Evolutionary conservation across 2,797 vertebrate species (phyloP).

Genomic region (Oceanodroma leucorhoa): DNA sequence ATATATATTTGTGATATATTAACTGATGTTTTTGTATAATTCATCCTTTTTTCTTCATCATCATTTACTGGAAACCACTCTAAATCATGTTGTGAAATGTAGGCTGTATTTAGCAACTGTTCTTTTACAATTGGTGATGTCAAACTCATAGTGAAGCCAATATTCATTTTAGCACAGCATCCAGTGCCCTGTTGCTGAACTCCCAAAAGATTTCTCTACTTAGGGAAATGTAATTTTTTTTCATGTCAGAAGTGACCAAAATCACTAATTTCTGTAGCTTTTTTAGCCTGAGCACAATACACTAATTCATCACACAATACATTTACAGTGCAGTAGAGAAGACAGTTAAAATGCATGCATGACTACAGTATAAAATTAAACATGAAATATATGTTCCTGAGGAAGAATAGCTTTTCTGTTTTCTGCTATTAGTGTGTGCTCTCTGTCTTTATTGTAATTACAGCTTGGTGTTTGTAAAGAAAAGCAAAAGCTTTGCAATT

Average conservation of each 20-base stretch:
- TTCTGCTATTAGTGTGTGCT: neutral
- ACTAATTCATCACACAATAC: neutral
- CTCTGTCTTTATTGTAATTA: neutral
- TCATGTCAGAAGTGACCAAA: neutral
- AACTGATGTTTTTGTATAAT: neutral
- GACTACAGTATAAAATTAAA: neutral
- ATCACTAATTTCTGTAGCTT: neutral
- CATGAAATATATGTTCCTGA: neutral
- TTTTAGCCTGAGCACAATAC: neutral
- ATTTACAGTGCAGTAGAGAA: neutral
- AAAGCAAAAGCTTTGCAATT: constrained; percentile 31
- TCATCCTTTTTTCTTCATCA: neutral
- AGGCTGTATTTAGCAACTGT: neutral
- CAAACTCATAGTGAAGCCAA: neutral
- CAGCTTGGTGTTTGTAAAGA: constrained; percentile 9
- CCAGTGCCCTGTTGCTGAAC: neutral
- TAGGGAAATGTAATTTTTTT: neutral
- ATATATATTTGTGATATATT: neutral
- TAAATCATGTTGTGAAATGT: neutral
- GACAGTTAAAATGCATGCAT: neutral
- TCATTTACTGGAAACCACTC: neutral
- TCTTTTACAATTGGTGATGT: neutral
- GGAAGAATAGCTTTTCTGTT: neutral
- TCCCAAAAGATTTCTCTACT: neutral
- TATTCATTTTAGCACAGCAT: neutral